Evolutionary conservation across 2,113 vertebrate species (phyloP).

Genomic region (Prochilodus magdalenae): DNA sequence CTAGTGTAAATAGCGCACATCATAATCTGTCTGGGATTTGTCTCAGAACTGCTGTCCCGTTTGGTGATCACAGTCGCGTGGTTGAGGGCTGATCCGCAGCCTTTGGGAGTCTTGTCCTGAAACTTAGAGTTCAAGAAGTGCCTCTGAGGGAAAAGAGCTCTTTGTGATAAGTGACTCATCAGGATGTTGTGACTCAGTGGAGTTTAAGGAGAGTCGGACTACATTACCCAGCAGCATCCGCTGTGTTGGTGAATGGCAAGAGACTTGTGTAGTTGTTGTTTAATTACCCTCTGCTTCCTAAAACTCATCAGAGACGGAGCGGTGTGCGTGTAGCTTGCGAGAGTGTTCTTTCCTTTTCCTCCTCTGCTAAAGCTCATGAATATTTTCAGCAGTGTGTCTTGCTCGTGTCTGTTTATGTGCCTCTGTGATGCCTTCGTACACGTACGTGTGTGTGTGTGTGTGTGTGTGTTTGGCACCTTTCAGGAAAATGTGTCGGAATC

Average conservation of each 20-base stretch:
- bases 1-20: neutral
- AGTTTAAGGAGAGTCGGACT: neutral
- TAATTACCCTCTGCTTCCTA: slow-evolving; percentile 21
- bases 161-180: neutral
- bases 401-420: neutral
- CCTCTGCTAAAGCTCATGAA: slow-evolving; percentile 8
- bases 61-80: neutral
- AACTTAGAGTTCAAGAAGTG: neutral
- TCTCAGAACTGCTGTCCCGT: neutral
- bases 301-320: neutral
- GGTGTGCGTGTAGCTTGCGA: neutral
- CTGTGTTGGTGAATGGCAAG: neutral
- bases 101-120: neutral
- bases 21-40: neutral
- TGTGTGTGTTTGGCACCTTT: neutral
- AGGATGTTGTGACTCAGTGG: neutral
- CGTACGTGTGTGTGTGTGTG: neutral
- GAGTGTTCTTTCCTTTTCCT: neutral
- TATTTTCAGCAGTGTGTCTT: slow-evolving; percentile 12
- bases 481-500: neutral
- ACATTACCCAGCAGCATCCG: slow-evolving; percentile 6
- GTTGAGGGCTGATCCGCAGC: neutral
- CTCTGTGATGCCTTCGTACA: neutral
- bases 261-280: neutral
- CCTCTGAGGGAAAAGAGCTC: neutral